Percentiles rank a stretch among this genome's conserved stretches.
phyloP scores from a whole-genome alignment of 2,888 invertebrate genomes.

The Mythimna ferrago region DNA sequence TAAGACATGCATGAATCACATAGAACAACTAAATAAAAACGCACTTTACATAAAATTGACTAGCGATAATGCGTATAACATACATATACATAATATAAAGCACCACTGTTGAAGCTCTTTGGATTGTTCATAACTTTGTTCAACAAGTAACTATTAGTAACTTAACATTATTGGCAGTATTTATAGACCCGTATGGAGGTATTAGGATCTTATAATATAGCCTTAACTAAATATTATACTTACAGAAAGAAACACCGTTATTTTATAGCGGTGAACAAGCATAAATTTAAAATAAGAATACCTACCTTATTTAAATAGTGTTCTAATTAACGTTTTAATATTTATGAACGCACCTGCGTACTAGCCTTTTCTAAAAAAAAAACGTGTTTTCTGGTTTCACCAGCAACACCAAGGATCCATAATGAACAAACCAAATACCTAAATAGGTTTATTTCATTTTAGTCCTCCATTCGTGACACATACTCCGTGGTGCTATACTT shows the following conservation, averaged over 20 bases:
- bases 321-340: constrained; percentile 4
- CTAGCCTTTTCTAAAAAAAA: neutral
- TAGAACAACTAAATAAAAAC: constrained; percentile 4
- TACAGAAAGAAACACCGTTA: constrained; percentile 39
- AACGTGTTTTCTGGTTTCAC: constrained; percentile 14
- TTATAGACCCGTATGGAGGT: constrained; percentile 52
- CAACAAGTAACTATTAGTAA: constrained; percentile 30
- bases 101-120: constrained; percentile 64
- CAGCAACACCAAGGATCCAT: neutral
- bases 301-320: neutral
- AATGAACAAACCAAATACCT: neutral
- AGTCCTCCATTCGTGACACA: neutral
- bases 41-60: constrained; percentile 58
- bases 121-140: constrained; percentile 50
- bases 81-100: constrained; percentile 42
- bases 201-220: constrained; percentile 44
- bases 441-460: neutral
- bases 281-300: constrained; percentile 13
- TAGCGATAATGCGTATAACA: constrained; percentile 66
- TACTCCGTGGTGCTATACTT: constrained; percentile 2
- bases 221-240: constrained; percentile 17
- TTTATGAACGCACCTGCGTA: neutral
- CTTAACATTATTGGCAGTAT: constrained; percentile 56
- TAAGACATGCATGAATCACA: neutral
- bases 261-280: constrained; percentile 53